phyloP scores from a whole-genome alignment of 2,113 vertebrate genomes.

The Cavia aperea region DNA sequence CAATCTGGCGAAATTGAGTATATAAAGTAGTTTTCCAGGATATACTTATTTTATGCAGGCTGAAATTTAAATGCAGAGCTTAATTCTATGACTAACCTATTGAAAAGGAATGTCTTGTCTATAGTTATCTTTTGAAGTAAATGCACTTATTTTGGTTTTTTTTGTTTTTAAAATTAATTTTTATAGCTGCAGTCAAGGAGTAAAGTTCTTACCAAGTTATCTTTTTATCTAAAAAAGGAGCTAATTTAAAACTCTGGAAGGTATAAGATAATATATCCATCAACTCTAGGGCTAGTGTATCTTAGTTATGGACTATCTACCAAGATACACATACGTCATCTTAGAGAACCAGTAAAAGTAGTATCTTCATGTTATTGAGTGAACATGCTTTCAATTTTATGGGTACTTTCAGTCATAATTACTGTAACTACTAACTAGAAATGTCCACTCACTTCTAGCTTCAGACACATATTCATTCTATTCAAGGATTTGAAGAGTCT shows the following conservation, averaged over 20 bases:
- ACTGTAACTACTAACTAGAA: slow-evolving; percentile 18
- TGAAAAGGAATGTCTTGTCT: slow-evolving; percentile 3
- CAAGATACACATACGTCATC: neutral
- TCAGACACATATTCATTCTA: neutral
- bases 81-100: neutral
- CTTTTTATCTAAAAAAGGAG: slow-evolving; percentile 28
- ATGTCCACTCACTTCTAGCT: slow-evolving; percentile 26
- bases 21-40: slow-evolving; percentile 1
- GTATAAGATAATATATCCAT: slow-evolving; percentile 3
- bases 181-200: neutral
- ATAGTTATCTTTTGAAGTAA: slow-evolving; percentile 32
- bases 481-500: slow-evolving; percentile 3
- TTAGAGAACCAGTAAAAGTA: slow-evolving; percentile 2
- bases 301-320: neutral
- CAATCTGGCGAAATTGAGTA: slow-evolving; percentile 18
- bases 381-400: neutral
- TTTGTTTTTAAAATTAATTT: neutral
- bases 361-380: neutral
- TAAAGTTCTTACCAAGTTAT: neutral
- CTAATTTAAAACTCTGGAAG: slow-evolving; percentile 2
- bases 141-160: neutral
- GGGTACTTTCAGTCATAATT: neutral
- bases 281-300: neutral
- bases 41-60: neutral
- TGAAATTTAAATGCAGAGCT: neutral